Conservation (phyloP, 2,113 vertebrate species). For the Baryphthengus martii region DNA sequence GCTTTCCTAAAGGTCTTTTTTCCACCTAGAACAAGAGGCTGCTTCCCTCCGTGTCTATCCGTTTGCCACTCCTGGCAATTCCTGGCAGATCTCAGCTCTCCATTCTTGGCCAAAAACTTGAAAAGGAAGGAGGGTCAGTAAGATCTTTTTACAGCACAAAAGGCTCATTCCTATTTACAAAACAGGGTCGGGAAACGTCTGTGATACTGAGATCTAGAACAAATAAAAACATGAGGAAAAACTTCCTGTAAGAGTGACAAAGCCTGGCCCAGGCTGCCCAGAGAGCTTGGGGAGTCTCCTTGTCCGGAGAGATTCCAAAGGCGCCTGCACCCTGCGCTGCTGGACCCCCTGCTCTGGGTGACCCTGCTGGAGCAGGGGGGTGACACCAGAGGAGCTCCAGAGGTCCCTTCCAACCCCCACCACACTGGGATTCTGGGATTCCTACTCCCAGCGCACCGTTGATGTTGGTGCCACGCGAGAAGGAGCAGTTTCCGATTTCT, state of each 20-base stretch:
- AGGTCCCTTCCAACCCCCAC: not conserved
- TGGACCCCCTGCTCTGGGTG: not conserved
- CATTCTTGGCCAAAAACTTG: not conserved
- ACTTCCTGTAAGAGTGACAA: not conserved
- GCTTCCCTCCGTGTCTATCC: not conserved
- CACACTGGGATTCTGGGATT: too few relatives aligned
- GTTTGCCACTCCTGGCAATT: not conserved
- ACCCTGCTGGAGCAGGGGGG: too few relatives aligned
- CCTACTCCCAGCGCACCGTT: not conserved
- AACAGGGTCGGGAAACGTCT: not conserved
- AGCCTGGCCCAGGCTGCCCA: not conserved
- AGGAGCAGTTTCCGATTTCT: not conserved
- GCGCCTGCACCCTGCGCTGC: too few relatives aligned
- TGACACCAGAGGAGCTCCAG: too few relatives aligned
- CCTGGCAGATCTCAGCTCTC: not conserved
- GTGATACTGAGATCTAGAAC: not conserved
- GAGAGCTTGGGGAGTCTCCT: too few relatives aligned
- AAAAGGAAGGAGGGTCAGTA: not conserved
- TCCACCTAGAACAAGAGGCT: not conserved
- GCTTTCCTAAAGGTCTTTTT: not conserved
- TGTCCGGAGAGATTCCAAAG: not conserved
- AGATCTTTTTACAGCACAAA: not conserved
- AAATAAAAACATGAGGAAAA: not conserved
- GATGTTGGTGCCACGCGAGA: not conserved
- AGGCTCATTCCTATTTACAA: not conserved